These are phyloP conservation scores for Cosmia trapezina DNA, from an alignment of 2,888 invertebrate genomes.

Conservation along the genomic window DNA sequence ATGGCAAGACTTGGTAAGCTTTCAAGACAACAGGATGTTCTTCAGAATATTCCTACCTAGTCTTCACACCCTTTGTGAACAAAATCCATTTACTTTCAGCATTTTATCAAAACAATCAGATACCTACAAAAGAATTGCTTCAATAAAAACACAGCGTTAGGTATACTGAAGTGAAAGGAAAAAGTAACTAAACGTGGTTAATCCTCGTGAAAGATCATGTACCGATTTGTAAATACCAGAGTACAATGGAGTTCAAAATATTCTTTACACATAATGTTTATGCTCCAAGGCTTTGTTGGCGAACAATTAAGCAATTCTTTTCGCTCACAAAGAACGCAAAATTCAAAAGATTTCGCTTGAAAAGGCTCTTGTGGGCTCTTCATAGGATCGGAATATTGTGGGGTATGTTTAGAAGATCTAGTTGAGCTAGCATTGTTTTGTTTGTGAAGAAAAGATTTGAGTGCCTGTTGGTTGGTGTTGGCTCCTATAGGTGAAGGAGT, in stretches of 20 bases:
- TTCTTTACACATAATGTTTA: constrained; percentile 46
- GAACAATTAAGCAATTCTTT: constrained; percentile 61
- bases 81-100: constrained; percentile 17
- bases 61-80: constrained; percentile 21
- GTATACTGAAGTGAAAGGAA: constrained; percentile 30
- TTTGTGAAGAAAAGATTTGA: constrained; percentile 14
- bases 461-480: neutral
- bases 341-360: constrained; percentile 49
- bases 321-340: constrained; percentile 48
- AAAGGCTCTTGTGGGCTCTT: constrained; percentile 37
- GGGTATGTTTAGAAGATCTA: constrained; percentile 18
- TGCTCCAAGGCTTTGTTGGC: constrained; percentile 50
- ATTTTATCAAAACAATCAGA: constrained; percentile 19
- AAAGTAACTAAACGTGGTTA: constrained; percentile 8
- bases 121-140: constrained; percentile 33
- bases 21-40: constrained; percentile 3
- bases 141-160: constrained; percentile 17
- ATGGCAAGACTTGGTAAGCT: neutral
- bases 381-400: constrained; percentile 24
- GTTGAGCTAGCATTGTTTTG: constrained; percentile 21
- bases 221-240: constrained; percentile 55
- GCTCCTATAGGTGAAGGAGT: too few relatives aligned
- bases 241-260: constrained; percentile 53
- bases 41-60: neutral
- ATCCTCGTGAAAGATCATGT: constrained; percentile 49